Conservation (phyloP, 2,888 invertebrate species). For the Pterobdella sp. region DNA sequence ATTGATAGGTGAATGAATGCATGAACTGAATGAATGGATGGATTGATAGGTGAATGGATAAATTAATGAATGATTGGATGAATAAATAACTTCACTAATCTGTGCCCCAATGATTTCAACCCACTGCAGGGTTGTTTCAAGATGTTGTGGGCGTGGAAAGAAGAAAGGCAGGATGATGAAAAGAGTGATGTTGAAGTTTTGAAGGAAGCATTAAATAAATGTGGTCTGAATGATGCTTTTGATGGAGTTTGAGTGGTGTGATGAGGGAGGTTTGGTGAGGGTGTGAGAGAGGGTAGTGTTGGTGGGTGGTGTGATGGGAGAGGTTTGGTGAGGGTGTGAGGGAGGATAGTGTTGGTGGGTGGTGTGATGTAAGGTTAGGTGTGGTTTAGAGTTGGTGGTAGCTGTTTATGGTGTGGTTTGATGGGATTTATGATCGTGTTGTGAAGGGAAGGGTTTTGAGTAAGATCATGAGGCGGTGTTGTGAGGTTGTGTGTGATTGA, state of each 20-base stretch:
- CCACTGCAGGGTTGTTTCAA: constrained; percentile 29
- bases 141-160: constrained; percentile 34
- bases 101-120: background rate
- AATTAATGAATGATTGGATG: background rate
- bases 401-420: background rate
- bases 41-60: constrained; percentile 6
- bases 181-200: background rate
- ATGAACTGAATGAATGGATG: constrained; percentile 12
- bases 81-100: background rate
- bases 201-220: background rate
- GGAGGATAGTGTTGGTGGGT: constrained; percentile 2
- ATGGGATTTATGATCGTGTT: background rate
- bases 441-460: no score
- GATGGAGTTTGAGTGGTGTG: constrained; percentile 7
- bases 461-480: background rate
- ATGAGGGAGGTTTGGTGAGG: constrained; percentile 6
- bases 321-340: constrained; percentile 5
- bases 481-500: background rate
- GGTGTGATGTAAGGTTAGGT: constrained; percentile 6
- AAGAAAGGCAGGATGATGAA: constrained; percentile 12
- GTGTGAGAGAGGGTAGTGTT: constrained; percentile 1
- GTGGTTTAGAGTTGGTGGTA: constrained; percentile 7
- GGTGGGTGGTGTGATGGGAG: constrained; percentile 7
- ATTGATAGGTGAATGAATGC: background rate
- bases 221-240: background rate